Evolutionary conservation across 2,888 invertebrate species (phyloP), one percentile per base, ranked within the genome.

Genomic region (Apamea anceps): DNA sequence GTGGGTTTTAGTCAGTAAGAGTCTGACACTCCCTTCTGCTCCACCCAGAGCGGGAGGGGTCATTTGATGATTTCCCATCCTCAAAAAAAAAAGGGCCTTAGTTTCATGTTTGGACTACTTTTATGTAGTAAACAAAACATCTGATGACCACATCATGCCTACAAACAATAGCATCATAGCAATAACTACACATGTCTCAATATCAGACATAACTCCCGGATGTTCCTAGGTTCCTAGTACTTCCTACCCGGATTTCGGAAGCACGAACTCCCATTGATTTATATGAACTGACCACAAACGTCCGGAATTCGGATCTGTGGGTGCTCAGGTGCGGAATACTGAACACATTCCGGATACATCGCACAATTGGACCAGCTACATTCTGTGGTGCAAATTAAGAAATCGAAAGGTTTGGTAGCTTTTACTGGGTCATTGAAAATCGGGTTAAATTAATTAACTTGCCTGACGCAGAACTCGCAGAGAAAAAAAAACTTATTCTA

Each of bases 201-300:
- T n/a, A 51, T 48, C n/a, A 60, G 54, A 72, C 21, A 45, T 54
- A 57, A 60, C 32, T 10, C 21, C 32, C 28, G 60, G 25, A 51
- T 13, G 32, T 71, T 66, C 48, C 63, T 73, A 71, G 80, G 45
- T n/a, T 28, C 57, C 57, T 42, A 37, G 37, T 63, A 37, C 25
- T 45, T 51, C 60, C 66, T 63, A 42, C 0, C 60, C 67, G 68
- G 67, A 77, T 77, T 80, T 72, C 60, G 60, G 77, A 85, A 77
- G 54, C 42, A 72, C 66, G n/a, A 76, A 84, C 63, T 80, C 15
- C 18, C 48, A 74, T 63, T 85, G 85, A 84, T 84, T 77, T 81
- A 81, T 81, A 48, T 32, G 37, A 54, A 45, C 21, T 54, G 28
- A 32, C 63, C 77, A 74, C 81, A n/a, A 57, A 54, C 45, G 25